These are phyloP conservation scores for Wasmannia auropunctata DNA, from an alignment of 1,140 invertebrate species.

Conservation along the genomic window DNA sequence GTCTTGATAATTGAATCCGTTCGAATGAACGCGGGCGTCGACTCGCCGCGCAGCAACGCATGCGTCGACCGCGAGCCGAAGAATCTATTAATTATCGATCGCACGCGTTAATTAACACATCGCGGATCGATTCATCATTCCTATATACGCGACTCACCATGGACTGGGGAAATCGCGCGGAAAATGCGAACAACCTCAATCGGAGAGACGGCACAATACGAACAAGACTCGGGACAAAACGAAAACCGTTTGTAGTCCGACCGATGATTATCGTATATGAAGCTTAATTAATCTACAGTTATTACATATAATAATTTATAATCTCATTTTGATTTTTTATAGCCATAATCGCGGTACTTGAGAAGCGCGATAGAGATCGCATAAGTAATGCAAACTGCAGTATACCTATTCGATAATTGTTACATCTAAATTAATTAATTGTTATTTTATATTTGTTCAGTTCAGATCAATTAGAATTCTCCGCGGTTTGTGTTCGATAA, in stretches of 20 bases:
- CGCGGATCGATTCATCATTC: not conserved
- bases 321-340: not conserved
- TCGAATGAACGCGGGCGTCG: not conserved
- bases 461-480: not conserved
- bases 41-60: not conserved
- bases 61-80: not conserved
- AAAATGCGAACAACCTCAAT: not conserved
- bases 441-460: not conserved
- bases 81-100: constrained; percentile 29
- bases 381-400: not conserved
- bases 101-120: constrained; percentile 9
- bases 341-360: not conserved
- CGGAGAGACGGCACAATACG: not conserved
- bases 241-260: not conserved
- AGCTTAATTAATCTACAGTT: not conserved
- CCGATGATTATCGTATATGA: not conserved
- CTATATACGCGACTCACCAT: not conserved
- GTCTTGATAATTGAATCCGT: not conserved
- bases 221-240: not conserved
- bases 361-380: not conserved
- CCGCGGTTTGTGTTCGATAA: no score
- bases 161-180: not conserved
- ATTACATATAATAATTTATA: not conserved
- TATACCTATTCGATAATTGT: not conserved
- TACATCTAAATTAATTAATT: not conserved